These are phyloP conservation scores for Radopholus similis DNA, from an alignment of 1,140 invertebrate species.

Conservation along the genomic window DNA sequence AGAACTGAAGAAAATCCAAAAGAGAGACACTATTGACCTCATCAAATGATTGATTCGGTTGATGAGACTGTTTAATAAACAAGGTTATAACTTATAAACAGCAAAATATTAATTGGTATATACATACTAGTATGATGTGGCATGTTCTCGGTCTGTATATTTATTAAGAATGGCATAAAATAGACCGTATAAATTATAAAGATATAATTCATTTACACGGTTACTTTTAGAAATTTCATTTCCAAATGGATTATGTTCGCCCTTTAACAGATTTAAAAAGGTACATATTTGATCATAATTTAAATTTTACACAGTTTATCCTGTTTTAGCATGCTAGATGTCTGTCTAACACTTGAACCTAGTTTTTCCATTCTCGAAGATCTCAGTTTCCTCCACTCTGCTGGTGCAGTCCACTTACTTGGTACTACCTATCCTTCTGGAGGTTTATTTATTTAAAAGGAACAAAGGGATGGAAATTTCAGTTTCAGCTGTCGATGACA, in stretches of 20 bases:
- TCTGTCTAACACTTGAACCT: slow-evolving; percentile 49
- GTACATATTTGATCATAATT: background rate
- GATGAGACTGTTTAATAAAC: too few species aligned
- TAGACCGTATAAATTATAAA: too few species aligned
- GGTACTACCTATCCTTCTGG: slow-evolving; percentile 25
- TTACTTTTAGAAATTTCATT: too few species aligned
- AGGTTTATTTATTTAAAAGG: slow-evolving; percentile 13
- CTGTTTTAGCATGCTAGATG: slow-evolving; percentile 38
- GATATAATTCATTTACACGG: too few species aligned
- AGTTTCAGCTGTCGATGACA: slow-evolving; percentile 38
- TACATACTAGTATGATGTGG: too few species aligned
- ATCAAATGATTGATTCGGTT: background rate
- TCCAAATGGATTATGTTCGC: slow-evolving; percentile 9
- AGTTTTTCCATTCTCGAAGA: slow-evolving; percentile 38
- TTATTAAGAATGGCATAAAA: too few species aligned
- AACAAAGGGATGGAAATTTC: slow-evolving; percentile 1
- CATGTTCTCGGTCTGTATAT: too few species aligned
- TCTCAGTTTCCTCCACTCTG: slow-evolving; percentile 21
- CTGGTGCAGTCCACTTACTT: slow-evolving; percentile 33
- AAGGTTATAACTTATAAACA: too few species aligned
- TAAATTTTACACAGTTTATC: background rate
- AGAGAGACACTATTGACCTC: slow-evolving; percentile 27
- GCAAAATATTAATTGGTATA: too few species aligned
- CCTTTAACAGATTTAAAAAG: background rate
- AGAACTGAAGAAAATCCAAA: slow-evolving; percentile 24